phyloP scores from a whole-genome alignment of 2,113 vertebrate species.

The Nyctereutes procyonoides region DNA sequence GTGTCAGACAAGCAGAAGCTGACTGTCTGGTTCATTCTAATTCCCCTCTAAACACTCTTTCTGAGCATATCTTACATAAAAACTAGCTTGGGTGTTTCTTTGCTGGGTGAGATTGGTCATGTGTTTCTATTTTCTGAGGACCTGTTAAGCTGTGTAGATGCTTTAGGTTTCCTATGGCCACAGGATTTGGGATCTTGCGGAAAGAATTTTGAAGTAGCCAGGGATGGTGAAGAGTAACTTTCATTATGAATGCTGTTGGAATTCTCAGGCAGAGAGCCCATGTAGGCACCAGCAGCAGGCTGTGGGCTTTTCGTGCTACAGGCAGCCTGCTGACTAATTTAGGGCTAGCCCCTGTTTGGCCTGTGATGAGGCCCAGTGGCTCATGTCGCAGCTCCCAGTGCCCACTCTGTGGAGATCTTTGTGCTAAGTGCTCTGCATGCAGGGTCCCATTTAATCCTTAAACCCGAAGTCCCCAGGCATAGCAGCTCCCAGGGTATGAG shows the following conservation, averaged over 20 bases:
- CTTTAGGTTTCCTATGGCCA: background rate
- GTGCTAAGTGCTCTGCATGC: background rate
- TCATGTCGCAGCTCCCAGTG: background rate
- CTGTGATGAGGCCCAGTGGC: accelerated
- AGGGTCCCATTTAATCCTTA: background rate
- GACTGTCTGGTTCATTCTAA: background rate
- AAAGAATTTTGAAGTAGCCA: background rate
- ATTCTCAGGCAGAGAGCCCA: background rate
- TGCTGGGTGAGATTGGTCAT: background rate
- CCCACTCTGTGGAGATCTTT: background rate
- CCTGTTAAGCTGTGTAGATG: background rate
- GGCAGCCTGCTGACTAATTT: background rate
- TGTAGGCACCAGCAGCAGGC: background rate
- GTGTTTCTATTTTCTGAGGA: background rate
- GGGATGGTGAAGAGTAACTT: background rate
- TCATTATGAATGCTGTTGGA: background rate
- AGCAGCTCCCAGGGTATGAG: background rate
- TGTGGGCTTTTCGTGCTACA: accelerated
- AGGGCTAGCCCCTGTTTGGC: background rate
- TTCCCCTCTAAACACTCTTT: background rate
- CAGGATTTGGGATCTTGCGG: background rate
- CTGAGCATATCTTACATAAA: background rate
- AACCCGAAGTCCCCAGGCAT: background rate
- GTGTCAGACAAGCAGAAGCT: background rate
- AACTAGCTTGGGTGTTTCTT: background rate